Evolutionary conservation across 2,888 invertebrate species (phyloP).

Genomic region (Thereva unica): DNA sequence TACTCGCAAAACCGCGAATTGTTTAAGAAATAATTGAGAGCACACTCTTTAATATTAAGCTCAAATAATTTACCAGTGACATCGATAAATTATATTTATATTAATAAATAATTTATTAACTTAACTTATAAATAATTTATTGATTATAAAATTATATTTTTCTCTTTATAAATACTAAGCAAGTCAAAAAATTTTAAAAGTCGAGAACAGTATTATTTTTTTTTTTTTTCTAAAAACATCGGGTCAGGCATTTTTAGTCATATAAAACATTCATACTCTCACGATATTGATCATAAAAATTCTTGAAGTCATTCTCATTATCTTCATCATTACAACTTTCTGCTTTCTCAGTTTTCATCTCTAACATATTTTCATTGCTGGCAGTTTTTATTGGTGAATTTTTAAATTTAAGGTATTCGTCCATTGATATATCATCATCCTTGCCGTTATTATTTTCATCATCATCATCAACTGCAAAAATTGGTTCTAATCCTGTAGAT

Average conservation of each 20-base stretch:
- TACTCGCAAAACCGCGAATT: no score
- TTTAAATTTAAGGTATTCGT: conserved; percentile 40
- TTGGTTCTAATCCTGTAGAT: conserved; percentile 13
- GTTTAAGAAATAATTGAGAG: no score
- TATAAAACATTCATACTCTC: conserved; percentile 41
- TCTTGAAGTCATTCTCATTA: conserved; percentile 16
- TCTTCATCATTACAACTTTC: conserved; percentile 8
- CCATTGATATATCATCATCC: conserved; percentile 40
- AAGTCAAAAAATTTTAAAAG: not conserved
- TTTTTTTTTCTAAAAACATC: conserved; percentile 10
- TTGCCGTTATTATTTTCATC: conserved; percentile 2
- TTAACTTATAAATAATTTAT: no score
- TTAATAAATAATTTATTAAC: no score
- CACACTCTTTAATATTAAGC: no score
- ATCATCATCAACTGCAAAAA: conserved; percentile 1
- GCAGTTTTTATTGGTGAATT: conserved; percentile 5
- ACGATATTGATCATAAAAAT: conserved; percentile 40
- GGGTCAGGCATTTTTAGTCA: conserved; percentile 22
- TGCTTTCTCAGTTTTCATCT: not conserved
- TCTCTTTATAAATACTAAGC: no score
- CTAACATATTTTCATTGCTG: not conserved
- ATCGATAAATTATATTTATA: no score
- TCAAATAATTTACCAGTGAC: no score
- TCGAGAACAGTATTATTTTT: not conserved
- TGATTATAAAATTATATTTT: no score